These are phyloP conservation scores for Dicaeum eximium DNA, from an alignment of 2,113 vertebrate species.

Conservation along the genomic window DNA sequence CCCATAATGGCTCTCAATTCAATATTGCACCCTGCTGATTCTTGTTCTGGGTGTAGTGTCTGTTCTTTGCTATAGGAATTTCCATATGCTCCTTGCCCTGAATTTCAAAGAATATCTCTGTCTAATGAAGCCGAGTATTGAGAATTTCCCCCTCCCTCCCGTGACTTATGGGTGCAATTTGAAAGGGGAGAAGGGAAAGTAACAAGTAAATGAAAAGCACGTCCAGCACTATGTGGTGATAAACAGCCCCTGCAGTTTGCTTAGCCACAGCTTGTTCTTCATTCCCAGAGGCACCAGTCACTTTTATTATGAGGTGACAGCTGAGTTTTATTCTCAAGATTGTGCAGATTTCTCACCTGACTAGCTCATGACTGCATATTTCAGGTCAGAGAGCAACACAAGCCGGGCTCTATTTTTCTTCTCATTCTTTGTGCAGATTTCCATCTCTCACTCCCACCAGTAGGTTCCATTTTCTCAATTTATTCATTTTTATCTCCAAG, in stretches of 20 bases:
- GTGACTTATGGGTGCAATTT: neutral
- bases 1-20: conserved; percentile 17
- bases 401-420: neutral
- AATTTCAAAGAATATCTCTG: conserved; percentile 50
- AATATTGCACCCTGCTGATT: neutral
- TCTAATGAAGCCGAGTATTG: conserved; percentile 50
- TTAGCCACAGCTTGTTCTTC: neutral
- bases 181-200: neutral
- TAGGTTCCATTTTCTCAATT: neutral
- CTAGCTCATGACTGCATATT: neutral
- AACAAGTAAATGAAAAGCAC: neutral
- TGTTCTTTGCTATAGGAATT: conserved; percentile 34
- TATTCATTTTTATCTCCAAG: neutral
- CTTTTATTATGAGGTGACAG: conserved; percentile 6
- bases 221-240: neutral
- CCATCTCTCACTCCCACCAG: neutral
- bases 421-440: neutral
- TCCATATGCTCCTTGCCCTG: conserved; percentile 58
- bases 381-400: conserved; percentile 1
- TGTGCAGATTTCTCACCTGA: conserved; percentile 9
- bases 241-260: neutral
- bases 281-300: neutral
- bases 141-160: neutral
- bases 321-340: conserved; percentile 12
- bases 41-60: conserved; percentile 6